A percentile compares a stretch with the other conserved stretches of the same genome.
Evolutionary conservation across 2,113 vertebrate genomes (phyloP).

Genomic region (Eretmochelys imbricata): DNA sequence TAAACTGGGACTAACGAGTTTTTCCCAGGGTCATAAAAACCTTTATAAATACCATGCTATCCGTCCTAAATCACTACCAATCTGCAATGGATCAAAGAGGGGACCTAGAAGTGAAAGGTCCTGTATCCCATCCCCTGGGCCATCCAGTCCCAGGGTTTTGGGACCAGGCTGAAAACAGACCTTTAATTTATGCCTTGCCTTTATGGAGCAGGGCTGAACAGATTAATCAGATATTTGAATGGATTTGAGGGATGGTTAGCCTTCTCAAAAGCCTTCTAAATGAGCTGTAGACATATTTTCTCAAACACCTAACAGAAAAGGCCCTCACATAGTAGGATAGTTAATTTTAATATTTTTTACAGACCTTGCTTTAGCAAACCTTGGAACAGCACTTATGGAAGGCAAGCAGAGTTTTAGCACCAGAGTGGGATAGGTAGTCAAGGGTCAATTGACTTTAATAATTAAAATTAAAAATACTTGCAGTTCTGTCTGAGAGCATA

Average conservation of each 20-base stretch:
- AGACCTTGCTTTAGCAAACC: not conserved
- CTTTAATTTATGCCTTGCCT: not conserved
- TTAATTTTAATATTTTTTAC: not conserved
- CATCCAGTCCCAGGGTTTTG: not conserved
- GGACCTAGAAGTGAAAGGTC: not conserved
- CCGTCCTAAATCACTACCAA: not conserved
- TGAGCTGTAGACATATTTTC: not conserved
- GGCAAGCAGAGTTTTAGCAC: not conserved
- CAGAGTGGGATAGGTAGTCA: not conserved
- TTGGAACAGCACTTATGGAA: not conserved
- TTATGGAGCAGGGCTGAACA: not conserved
- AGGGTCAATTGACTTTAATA: constrained; percentile 19
- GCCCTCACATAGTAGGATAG: not conserved
- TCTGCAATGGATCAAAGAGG: not conserved
- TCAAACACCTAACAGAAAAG: not conserved
- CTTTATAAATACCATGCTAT: not conserved
- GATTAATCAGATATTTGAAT: not conserved
- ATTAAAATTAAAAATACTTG: constrained; percentile 40
- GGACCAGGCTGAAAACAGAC: not conserved
- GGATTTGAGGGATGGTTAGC: not conserved
- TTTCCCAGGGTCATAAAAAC: not conserved
- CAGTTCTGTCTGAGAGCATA: not conserved
- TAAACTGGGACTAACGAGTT: not conserved
- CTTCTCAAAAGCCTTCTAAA: not conserved
- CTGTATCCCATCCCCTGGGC: not conserved